phyloP scores from a whole-genome alignment of 2,888 invertebrate species.

The Cryptus armator region DNA sequence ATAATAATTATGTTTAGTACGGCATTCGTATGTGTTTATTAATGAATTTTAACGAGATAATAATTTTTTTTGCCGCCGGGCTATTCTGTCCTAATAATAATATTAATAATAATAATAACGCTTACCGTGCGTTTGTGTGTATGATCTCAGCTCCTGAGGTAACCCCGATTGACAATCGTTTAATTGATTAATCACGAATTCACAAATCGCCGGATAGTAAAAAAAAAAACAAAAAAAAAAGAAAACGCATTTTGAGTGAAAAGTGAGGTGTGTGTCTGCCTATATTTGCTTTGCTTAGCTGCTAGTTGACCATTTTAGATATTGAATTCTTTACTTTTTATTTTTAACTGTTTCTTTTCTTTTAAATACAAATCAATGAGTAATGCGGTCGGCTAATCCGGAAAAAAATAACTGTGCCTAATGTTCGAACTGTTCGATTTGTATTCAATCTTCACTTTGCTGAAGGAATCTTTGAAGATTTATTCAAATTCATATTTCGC shows the following conservation, averaged over 20 bases:
- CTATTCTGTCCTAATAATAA: conserved; percentile 69
- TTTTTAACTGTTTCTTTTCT: conserved; percentile 71
- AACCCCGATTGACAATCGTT: conserved; percentile 77
- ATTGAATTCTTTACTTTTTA: conserved; percentile 71
- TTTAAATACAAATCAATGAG: conserved; percentile 48
- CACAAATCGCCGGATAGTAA: conserved; percentile 72
- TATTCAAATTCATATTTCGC: conserved; percentile 42
- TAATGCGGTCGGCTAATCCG: conserved; percentile 80
- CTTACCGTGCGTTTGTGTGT: conserved; percentile 78
- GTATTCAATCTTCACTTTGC: conserved; percentile 54
- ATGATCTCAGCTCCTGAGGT: conserved; percentile 85
- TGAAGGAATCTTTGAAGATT: conserved; percentile 68
- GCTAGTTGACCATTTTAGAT: conserved; percentile 68
- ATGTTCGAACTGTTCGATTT: neutral
- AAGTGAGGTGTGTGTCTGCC: conserved; percentile 76
- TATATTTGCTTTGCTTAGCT: conserved; percentile 76
- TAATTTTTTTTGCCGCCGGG: conserved; percentile 67
- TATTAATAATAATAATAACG: conserved; percentile 69
- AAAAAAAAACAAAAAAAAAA: conserved; percentile 23
- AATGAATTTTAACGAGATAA: conserved; percentile 61
- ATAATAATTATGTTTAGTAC: conserved; percentile 53
- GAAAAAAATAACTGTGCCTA: conserved; percentile 76
- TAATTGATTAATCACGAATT: conserved; percentile 75
- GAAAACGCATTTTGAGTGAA: conserved; percentile 69
- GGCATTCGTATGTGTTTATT: conserved; percentile 58